Evolutionary conservation across 2,113 vertebrate genomes (phyloP).

Genomic region (Cephalopterus ornatus): DNA sequence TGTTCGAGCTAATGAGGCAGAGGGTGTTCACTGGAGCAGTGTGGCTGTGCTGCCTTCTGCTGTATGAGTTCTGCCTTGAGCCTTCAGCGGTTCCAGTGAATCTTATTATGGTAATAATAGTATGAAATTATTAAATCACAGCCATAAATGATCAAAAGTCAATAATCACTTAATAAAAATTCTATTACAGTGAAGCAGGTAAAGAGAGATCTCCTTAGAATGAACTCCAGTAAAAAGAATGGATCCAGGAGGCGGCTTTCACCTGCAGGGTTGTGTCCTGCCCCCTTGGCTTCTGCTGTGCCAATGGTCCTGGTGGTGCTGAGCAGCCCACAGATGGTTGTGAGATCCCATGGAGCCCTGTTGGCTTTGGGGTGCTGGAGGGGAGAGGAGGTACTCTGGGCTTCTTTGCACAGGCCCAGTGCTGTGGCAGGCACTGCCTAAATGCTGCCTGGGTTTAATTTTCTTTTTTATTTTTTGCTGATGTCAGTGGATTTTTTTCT

Average conservation of each 20-base stretch:
- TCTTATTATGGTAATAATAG: neutral
- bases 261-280: neutral
- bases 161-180: neutral
- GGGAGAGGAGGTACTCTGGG: neutral
- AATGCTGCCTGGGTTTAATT: neutral
- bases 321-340: neutral
- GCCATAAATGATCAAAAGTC: neutral
- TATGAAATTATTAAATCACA: neutral
- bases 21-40: neutral
- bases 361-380: neutral
- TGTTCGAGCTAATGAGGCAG: neutral
- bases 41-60: neutral
- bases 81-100: fast-evolving
- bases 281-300: too few species aligned
- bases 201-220: neutral
- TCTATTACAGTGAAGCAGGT: neutral
- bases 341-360: neutral
- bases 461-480: neutral
- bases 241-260: neutral
- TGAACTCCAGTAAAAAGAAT: neutral
- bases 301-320: neutral
- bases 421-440: neutral
- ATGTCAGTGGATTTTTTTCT: neutral
- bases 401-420: neutral
- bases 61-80: neutral